Conservation (phyloP, 1,140 invertebrate species). For the Drosophila serrata region DNA sequence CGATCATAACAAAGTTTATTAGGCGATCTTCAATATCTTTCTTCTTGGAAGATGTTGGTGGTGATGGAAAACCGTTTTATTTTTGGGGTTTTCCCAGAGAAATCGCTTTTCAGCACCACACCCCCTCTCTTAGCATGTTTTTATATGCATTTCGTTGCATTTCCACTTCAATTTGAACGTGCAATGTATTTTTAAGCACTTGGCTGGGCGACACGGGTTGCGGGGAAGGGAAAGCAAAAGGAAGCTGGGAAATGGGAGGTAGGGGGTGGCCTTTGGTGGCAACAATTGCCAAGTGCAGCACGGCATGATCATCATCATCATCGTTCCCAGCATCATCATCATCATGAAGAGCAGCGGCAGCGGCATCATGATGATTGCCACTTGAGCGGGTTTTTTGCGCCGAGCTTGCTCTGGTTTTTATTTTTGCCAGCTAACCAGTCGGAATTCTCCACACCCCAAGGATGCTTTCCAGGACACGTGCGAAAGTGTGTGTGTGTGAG, state of each 20-base stretch:
- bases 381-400: slow-evolving; percentile 65
- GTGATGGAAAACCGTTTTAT: too few species aligned
- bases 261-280: slow-evolving; percentile 39
- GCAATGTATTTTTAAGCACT: slow-evolving; percentile 80
- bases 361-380: slow-evolving; percentile 71
- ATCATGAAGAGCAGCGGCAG: slow-evolving; percentile 6
- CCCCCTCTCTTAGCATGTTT: slow-evolving; percentile 19
- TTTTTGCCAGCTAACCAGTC: slow-evolving; percentile 17
- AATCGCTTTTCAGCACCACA: slow-evolving; percentile 11
- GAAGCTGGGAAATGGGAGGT: background rate
- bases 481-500: background rate
- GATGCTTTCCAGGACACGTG: slow-evolving; percentile 31
- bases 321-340: too few species aligned
- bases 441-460: slow-evolving; percentile 8
- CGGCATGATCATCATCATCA: slow-evolving; percentile 39
- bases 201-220: background rate
- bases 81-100: slow-evolving; percentile 9
- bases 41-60: too few species aligned
- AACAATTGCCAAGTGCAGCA: slow-evolving; percentile 77
- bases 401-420: slow-evolving; percentile 14
- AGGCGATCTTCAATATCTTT: too few species aligned
- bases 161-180: slow-evolving; percentile 80
- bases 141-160: slow-evolving; percentile 71
- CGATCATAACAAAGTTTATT: too few species aligned
- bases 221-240: background rate